Evolutionary conservation across 2,113 vertebrate species (phyloP).

Genomic region (Sporophila hypoxantha): DNA sequence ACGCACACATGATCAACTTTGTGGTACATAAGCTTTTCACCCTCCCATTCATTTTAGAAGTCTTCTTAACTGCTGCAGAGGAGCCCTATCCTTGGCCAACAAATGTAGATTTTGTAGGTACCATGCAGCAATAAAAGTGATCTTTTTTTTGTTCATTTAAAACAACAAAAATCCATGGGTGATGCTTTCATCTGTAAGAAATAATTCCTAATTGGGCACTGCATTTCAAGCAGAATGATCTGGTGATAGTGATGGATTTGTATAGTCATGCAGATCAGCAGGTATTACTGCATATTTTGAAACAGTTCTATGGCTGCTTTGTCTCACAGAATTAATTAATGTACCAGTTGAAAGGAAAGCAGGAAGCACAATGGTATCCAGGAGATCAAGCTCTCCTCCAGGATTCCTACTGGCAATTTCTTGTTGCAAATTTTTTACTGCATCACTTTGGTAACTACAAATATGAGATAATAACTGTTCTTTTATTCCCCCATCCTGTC

Average conservation of each 20-base stretch:
- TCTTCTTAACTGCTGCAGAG: not conserved
- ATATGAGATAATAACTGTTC: not conserved
- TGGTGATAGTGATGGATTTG: not conserved
- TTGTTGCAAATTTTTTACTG: not conserved
- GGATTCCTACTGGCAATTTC: not conserved
- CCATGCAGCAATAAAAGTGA: not conserved
- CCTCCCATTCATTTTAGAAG: not conserved
- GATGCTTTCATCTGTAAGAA: not conserved
- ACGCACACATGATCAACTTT: accelerated
- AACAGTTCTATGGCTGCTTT: not conserved
- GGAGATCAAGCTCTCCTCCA: not conserved
- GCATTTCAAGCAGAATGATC: not conserved
- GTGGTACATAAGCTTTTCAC: not conserved
- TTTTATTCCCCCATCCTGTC: not conserved
- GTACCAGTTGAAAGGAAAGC: not conserved
- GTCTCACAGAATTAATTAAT: not conserved
- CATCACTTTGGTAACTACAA: not conserved
- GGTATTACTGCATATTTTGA: not conserved
- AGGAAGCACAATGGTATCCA: not conserved
- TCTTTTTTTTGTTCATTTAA: not conserved
- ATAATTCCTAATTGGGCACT: not conserved
- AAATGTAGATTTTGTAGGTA: not conserved
- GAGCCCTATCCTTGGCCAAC: not conserved
- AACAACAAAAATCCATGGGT: not conserved
- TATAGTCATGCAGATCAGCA: not conserved